Conservation (phyloP, 2,888 invertebrate genomes). For the Empis stercorea region DNA sequence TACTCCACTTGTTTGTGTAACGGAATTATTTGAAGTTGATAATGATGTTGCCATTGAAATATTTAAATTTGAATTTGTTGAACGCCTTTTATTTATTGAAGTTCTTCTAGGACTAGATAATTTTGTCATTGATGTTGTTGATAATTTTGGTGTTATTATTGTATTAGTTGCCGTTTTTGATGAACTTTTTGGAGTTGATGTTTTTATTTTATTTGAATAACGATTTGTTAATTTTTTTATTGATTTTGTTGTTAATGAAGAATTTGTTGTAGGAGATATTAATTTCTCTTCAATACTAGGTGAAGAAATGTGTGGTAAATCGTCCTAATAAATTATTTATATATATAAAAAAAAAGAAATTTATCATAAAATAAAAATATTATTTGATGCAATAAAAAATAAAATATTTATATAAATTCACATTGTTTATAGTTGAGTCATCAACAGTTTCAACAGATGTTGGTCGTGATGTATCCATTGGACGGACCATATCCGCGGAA, state of each 20-base stretch:
- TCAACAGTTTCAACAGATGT: conserved; percentile 35
- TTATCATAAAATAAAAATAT: background rate
- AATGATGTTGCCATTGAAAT: conserved; percentile 3
- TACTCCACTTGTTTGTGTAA: background rate
- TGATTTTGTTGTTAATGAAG: background rate
- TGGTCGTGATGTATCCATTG: conserved; percentile 31
- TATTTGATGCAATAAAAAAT: too few relatives aligned
- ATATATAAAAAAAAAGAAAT: too few relatives aligned
- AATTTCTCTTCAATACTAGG: background rate
- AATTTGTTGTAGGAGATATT: background rate
- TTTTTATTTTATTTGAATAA: background rate
- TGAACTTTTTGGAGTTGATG: conserved; percentile 24
- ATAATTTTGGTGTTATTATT: conserved; percentile 14
- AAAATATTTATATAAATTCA: background rate
- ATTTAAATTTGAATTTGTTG: background rate
- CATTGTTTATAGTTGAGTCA: conserved; percentile 19
- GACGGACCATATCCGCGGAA: conserved; percentile 43
- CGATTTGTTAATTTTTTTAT: conserved; percentile 3
- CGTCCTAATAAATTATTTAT: background rate
- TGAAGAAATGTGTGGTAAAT: background rate
- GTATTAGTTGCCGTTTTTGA: conserved; percentile 19
- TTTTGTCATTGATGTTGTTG: conserved; percentile 1
- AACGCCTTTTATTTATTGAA: background rate
- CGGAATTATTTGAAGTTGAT: conserved; percentile 1
- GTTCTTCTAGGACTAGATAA: background rate